Conservation (phyloP, 23 tunicate species). For the Pegea sp. region DNA sequence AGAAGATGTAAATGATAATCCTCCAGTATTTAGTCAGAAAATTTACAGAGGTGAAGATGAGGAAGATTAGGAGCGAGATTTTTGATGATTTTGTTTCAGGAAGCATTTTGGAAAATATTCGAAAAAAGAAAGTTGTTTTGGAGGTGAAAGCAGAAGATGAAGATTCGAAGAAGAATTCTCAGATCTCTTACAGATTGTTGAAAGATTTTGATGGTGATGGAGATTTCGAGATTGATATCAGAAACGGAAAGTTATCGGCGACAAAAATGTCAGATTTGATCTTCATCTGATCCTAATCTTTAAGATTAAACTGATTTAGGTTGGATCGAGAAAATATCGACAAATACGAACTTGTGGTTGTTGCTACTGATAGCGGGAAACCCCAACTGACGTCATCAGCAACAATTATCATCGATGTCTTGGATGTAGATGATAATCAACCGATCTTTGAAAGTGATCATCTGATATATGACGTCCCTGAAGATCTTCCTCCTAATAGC, state of each 20-base stretch:
- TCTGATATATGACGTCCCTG: constrained; percentile 15
- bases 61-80: too few relatives aligned
- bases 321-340: constrained; percentile 56
- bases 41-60: constrained; percentile 18
- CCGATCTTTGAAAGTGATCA: constrained; percentile 40
- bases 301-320: constrained; percentile 7
- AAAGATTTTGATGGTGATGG: constrained; percentile 57
- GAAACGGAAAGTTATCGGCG: constrained; percentile 39
- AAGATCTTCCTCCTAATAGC: background rate
- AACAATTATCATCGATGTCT: constrained; percentile 18
- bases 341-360: constrained; percentile 34
- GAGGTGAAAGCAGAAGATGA: constrained; percentile 58
- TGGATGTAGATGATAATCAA: constrained; percentile 84
- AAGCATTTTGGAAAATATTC: constrained; percentile 21
- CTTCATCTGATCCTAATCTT: background rate
- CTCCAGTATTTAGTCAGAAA: constrained; percentile 54
- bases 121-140: constrained; percentile 4
- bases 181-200: constrained; percentile 35
- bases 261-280: constrained; percentile 23
- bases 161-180: constrained; percentile 46
- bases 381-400: constrained; percentile 35
- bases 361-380: constrained; percentile 44
- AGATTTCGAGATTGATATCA: constrained; percentile 29
- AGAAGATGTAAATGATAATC: constrained; percentile 68
- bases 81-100: too few relatives aligned